phyloP scores from a whole-genome alignment of 2,113 vertebrate species.

The Tursiops truncatus region DNA sequence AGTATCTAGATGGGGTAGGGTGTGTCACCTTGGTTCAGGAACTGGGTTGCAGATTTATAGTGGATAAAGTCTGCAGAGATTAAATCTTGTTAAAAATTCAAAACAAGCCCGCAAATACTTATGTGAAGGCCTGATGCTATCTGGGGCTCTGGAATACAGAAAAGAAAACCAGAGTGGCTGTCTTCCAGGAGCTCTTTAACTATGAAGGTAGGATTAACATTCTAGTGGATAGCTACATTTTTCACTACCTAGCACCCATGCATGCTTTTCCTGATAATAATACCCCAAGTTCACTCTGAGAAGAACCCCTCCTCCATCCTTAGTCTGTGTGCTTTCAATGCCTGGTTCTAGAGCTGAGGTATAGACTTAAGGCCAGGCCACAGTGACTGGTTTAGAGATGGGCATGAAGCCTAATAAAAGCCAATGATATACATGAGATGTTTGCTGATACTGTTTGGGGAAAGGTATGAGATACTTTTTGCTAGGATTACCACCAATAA shows the following conservation, averaged over 20 bases:
- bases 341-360: background rate
- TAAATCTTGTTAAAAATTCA: slow-evolving; percentile 13
- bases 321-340: background rate
- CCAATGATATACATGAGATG: background rate
- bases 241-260: background rate
- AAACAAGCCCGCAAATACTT: slow-evolving; percentile 35
- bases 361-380: background rate
- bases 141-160: background rate
- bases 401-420: background rate
- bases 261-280: background rate
- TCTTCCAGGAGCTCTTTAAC: background rate
- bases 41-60: background rate
- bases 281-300: background rate
- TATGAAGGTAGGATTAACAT: background rate
- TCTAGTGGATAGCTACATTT: background rate
- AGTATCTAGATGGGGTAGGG: background rate
- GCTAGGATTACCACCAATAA: background rate
- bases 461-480: background rate
- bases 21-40: background rate
- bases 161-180: background rate
- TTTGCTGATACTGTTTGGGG: background rate
- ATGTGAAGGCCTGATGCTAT: background rate
- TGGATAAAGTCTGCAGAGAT: background rate
- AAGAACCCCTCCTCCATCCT: background rate
- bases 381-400: background rate